Evolutionary conservation across 1,140 invertebrate species (phyloP), one percentile per base, ranked within the genome.

Genomic region (Drosophila grimshawi): DNA sequence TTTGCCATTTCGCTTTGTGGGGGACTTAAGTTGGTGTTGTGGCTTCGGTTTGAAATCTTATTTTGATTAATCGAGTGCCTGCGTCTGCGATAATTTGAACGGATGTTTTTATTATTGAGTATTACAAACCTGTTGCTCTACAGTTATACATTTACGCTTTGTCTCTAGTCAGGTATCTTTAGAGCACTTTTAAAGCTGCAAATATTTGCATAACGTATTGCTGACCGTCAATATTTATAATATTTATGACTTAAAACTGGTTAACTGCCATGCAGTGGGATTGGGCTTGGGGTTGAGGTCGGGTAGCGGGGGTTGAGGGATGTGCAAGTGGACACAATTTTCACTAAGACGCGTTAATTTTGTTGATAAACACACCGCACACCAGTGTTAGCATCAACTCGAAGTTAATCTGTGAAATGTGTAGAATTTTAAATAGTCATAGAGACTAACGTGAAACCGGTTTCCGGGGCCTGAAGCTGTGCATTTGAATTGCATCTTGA

Each of bases 331-430:
- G 19, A 27, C 48, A 46, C 45, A 63, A 75, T 89, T 88, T 89
- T 88, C 80, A 88, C 83, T 89, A 74, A 83, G 65, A 60, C 77
- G 66, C 77, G 83, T 71, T 88, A 89, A 88, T 88, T 88, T 78
- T 48, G 66, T 68, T 78, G 67, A 89, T 86, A 89, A 89, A 88
- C 77, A 88, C 10, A 41, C 39, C 39, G 89, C 73, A 83, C 10
- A 27, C 41, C 51, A 19, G 46, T 53, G 70, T 49, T 57, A 69
- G 65, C 43, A 62, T 65, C 35, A 48, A 53, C 10, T 62, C 19
- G 56, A 19, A 52, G n/a, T 39, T 19, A 39, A 37, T 62, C 49
- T 53, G 49, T 45, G 39, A 43, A 41, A 56, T 55, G 46, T 60
- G 11, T 41, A 39, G 27, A 8, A 19, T 32, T 59, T 66, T 53